phyloP scores from a whole-genome alignment of 2,113 vertebrate genomes.

The Channa maculata region DNA sequence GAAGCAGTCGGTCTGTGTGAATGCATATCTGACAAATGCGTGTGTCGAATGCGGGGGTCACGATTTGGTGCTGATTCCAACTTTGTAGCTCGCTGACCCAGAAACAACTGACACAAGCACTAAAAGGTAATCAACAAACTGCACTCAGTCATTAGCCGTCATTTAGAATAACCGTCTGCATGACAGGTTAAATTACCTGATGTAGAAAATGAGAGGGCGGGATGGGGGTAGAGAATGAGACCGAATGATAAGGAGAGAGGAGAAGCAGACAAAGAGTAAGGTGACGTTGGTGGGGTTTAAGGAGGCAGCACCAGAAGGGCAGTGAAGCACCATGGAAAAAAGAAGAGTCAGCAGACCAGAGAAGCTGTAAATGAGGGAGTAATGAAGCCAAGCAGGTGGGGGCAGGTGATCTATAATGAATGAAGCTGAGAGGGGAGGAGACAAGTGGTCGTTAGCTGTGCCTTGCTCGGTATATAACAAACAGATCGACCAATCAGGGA shows the following conservation, averaged over 20 bases:
- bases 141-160: conserved; percentile 62
- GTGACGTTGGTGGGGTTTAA: conserved; percentile 42
- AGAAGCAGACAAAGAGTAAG: conserved; percentile 54
- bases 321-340: conserved; percentile 55
- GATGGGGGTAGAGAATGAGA: background rate
- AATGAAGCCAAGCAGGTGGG: conserved; percentile 79
- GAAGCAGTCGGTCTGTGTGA: background rate
- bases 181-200: conserved; percentile 52
- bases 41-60: conserved; percentile 9
- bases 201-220: conserved; percentile 37
- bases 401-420: conserved; percentile 81
- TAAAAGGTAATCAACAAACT: conserved; percentile 76
- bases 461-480: conserved; percentile 53
- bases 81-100: conserved; percentile 70
- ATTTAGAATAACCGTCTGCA: conserved; percentile 25
- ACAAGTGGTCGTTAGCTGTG: conserved; percentile 23
- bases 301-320: conserved; percentile 44
- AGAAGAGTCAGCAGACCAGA: conserved; percentile 72
- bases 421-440: conserved; percentile 62
- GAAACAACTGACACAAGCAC: conserved; percentile 76
- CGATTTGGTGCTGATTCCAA: conserved; percentile 43
- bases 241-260: conserved; percentile 3
- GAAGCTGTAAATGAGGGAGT: conserved; percentile 75
- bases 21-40: background rate
- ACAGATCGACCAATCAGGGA: conserved; percentile 45